Evolutionary conservation across 2,888 invertebrate genomes (phyloP).

Genomic region (Tenthredo notha): DNA sequence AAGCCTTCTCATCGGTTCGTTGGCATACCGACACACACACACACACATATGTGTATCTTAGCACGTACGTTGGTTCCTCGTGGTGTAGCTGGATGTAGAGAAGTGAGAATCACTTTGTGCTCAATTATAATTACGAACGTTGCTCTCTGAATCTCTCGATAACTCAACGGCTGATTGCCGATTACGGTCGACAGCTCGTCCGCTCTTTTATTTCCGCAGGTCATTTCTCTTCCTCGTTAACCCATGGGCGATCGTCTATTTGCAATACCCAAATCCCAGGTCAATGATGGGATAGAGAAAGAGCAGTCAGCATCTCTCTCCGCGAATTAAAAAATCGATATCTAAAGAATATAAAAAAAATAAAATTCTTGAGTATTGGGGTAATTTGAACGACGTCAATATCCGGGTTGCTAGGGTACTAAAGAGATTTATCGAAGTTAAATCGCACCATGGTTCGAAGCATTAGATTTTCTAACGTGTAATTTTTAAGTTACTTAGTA

Average conservation of each 20-base stretch:
- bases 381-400: conserved; percentile 25
- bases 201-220: conserved; percentile 46
- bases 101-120: conserved; percentile 73
- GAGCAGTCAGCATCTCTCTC: background rate
- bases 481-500: conserved; percentile 41
- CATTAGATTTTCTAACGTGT: conserved; percentile 50
- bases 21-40: conserved; percentile 23
- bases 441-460: conserved; percentile 21
- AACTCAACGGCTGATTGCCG: conserved; percentile 71
- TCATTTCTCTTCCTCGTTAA: conserved; percentile 46
- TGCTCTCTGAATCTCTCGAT: conserved; percentile 72
- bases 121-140: conserved; percentile 71
- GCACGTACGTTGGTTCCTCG: background rate
- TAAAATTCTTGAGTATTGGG: background rate
- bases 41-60: conserved; percentile 27
- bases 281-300: background rate
- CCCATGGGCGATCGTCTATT: conserved; percentile 18
- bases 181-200: conserved; percentile 59
- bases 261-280: conserved; percentile 25
- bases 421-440: conserved; percentile 40
- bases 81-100: background rate
- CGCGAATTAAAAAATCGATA: background rate
- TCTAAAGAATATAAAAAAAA: background rate
- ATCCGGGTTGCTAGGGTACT: conserved; percentile 28
- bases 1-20: conserved; percentile 47